Conservation (phyloP, 2,797 vertebrate genomes). For the Argya squamiceps region DNA sequence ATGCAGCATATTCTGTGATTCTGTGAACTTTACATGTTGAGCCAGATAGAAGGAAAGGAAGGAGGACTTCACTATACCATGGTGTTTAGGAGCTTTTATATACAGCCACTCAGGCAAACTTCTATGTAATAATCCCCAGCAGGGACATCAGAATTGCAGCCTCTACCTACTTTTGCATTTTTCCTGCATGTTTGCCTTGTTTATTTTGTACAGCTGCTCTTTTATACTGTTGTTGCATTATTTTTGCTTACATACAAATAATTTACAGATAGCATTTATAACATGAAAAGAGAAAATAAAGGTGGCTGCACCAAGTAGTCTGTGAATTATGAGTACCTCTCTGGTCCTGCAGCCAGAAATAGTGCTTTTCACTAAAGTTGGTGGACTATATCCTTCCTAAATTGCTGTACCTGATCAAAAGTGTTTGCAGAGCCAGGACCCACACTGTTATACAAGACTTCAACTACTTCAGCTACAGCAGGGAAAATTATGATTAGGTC, state of each 20-base stretch:
- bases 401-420: neutral
- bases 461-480: neutral
- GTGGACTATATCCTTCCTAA: neutral
- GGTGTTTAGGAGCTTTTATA: neutral
- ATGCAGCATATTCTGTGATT: neutral
- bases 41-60: neutral
- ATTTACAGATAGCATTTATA: neutral
- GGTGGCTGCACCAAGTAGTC: neutral
- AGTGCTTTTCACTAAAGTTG: neutral
- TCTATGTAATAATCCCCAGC: neutral
- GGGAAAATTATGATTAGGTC: slow-evolving; percentile 4
- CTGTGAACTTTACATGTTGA: neutral
- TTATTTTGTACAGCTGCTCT: neutral
- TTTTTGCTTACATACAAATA: neutral
- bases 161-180: neutral
- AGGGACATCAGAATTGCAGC: neutral
- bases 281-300: neutral
- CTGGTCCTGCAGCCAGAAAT: neutral
- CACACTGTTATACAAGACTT: neutral
- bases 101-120: neutral
- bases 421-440: neutral
- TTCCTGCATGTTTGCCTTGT: neutral
- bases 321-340: neutral
- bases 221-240: neutral
- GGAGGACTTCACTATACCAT: neutral